phyloP scores from a whole-genome alignment of 2,888 invertebrate species.

The Ceriagrion tenellum region DNA sequence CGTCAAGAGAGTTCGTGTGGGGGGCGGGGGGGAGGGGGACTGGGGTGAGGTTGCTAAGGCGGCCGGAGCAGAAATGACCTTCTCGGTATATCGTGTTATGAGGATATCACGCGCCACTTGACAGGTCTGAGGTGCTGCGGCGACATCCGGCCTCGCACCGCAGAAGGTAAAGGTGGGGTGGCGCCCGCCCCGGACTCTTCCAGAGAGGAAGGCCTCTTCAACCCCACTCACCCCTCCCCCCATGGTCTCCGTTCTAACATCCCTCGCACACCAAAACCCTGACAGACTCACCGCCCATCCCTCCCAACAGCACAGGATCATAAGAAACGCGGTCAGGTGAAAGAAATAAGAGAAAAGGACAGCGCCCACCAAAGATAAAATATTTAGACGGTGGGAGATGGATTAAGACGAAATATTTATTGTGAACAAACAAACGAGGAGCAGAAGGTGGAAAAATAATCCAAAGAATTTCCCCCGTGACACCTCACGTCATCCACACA shows the following conservation, averaged over 20 bases:
- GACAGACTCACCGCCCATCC: background rate
- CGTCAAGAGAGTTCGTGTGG: slow-evolving; percentile 33
- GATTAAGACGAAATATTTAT: background rate
- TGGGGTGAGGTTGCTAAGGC: slow-evolving; percentile 10
- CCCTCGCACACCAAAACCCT: background rate
- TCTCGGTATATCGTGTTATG: slow-evolving; percentile 57
- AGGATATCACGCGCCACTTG: slow-evolving; percentile 48
- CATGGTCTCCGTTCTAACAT: background rate
- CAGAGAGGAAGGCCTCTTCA: background rate
- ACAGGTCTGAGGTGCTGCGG: slow-evolving; percentile 50
- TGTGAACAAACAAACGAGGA: background rate
- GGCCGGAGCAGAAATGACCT: slow-evolving; percentile 61
- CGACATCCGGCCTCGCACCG: slow-evolving; percentile 33
- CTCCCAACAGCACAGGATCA: background rate
- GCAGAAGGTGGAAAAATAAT: background rate
- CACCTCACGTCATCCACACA: too few relatives aligned
- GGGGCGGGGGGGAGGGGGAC: too few relatives aligned
- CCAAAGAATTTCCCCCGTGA: too few relatives aligned
- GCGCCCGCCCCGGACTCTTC: background rate
- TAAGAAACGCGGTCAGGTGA: background rate
- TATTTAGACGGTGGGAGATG: background rate
- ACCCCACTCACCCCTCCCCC: too few relatives aligned
- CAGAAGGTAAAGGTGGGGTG: background rate
- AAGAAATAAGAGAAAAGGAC: background rate
- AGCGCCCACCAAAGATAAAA: background rate